Conservation (phyloP, 1,140 invertebrate species). For the Tribolium madens region DNA sequence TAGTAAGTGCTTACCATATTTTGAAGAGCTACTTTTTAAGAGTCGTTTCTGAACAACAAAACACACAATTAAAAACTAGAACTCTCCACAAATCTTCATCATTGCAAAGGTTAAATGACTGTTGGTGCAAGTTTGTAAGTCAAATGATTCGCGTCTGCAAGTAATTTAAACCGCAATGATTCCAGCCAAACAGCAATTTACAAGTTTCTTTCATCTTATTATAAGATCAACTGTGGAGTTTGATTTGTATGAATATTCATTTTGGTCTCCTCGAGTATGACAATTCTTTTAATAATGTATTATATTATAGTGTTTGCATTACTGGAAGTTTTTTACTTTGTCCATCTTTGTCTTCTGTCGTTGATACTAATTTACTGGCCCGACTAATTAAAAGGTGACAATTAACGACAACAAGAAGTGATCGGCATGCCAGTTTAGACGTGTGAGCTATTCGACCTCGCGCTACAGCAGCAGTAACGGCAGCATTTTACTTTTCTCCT, state of each 20-base stretch:
- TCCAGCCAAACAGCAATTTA: neutral
- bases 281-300: too few species aligned
- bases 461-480: slow-evolving; percentile 32
- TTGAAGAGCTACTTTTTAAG: neutral
- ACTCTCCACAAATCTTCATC: neutral
- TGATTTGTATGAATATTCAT: neutral
- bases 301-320: too few species aligned
- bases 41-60: neutral
- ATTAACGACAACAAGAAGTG: slow-evolving; percentile 63
- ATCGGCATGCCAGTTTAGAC: slow-evolving; percentile 63
- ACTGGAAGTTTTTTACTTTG: slow-evolving; percentile 19
- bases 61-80: neutral
- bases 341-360: slow-evolving; percentile 52
- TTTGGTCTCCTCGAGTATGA: neutral
- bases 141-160: neutral
- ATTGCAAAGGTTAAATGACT: neutral
- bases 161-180: neutral
- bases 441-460: slow-evolving; percentile 62
- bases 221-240: too few species aligned
- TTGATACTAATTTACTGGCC: slow-evolving; percentile 62
- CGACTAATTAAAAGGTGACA: slow-evolving; percentile 65
- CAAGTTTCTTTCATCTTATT: neutral
- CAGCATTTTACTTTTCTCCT: slow-evolving; percentile 12
- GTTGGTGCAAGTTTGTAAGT: neutral
- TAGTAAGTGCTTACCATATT: neutral